Percentiles rank a stretch among this genome's conserved stretches.
These are phyloP conservation scores for Rhea americana DNA, from an alignment of 2,113 vertebrate genomes.

Conservation along the genomic window DNA sequence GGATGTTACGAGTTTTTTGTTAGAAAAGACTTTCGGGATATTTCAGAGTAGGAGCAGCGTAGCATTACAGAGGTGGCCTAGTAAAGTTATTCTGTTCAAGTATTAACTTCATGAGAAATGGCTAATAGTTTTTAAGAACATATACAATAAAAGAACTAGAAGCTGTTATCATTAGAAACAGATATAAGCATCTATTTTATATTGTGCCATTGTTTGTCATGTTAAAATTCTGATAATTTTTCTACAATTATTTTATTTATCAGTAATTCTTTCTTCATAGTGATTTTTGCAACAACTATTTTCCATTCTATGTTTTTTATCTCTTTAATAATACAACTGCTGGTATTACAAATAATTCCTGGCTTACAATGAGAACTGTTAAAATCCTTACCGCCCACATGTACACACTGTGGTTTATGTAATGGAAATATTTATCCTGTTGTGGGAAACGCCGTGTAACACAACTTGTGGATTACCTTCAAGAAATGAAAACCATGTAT, in stretches of 20 bases:
- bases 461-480: constrained; percentile 24
- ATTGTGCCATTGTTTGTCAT: not conserved
- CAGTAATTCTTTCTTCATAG: not conserved
- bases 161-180: not conserved
- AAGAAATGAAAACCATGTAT: not conserved
- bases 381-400: not conserved
- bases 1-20: not conserved
- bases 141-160: not conserved
- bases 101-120: not conserved
- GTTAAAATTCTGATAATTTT: not conserved
- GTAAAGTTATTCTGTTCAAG: not conserved
- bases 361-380: not conserved
- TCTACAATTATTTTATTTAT: not conserved
- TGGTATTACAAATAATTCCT: not conserved
- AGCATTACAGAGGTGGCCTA: not conserved
- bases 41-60: not conserved
- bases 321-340: not conserved
- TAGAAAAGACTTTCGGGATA: not conserved
- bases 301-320: not conserved
- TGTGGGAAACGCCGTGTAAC: not conserved
- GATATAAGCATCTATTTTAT: not conserved
- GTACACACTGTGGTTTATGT: not conserved
- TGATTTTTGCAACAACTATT: not conserved
- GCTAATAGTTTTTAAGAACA: not conserved
- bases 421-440: constrained; percentile 12